Conservation (phyloP, 1,140 invertebrate genomes). For the Aethina tumida region DNA sequence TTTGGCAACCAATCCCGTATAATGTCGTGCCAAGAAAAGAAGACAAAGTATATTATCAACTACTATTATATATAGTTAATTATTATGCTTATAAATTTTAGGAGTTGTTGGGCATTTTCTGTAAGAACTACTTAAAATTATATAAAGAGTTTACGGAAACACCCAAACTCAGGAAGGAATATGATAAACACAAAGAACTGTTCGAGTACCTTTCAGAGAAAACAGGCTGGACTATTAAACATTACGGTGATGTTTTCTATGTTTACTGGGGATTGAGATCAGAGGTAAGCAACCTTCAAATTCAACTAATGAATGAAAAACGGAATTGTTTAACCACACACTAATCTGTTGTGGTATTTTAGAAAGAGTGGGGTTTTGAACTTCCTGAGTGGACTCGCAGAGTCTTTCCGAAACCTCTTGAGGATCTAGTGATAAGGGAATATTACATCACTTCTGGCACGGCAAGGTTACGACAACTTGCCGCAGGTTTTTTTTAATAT, state of each 20-base stretch:
- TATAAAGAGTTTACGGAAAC: slow-evolving; percentile 13
- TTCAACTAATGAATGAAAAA: slow-evolving; percentile 1
- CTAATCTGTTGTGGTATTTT: slow-evolving; percentile 6
- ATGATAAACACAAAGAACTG: slow-evolving; percentile 10
- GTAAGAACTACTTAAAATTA: slow-evolving; percentile 11
- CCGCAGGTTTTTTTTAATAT: slow-evolving; percentile 11
- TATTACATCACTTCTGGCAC: slow-evolving; percentile 15
- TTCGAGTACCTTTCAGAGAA: slow-evolving; percentile 14
- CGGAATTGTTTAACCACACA: neutral
- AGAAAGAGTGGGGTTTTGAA: slow-evolving; percentile 18
- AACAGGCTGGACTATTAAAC: slow-evolving; percentile 4
- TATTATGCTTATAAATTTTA: slow-evolving; percentile 5
- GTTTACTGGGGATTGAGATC: neutral
- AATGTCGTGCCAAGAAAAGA: slow-evolving; percentile 16
- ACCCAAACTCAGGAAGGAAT: slow-evolving; percentile 3
- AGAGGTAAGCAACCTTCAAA: neutral
- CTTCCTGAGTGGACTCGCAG: slow-evolving; percentile 14
- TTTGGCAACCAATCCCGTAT: slow-evolving; percentile 48
- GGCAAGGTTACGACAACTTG: slow-evolving; percentile 12
- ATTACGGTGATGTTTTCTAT: neutral
- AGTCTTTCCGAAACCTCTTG: slow-evolving; percentile 12
- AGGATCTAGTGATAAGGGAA: slow-evolving; percentile 10
- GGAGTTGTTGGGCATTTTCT: slow-evolving; percentile 12
- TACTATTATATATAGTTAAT: neutral
- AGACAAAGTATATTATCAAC: slow-evolving; percentile 13